Evolutionary conservation across 1,140 invertebrate species (phyloP).

Genomic region (Conopomorpha cramerella): DNA sequence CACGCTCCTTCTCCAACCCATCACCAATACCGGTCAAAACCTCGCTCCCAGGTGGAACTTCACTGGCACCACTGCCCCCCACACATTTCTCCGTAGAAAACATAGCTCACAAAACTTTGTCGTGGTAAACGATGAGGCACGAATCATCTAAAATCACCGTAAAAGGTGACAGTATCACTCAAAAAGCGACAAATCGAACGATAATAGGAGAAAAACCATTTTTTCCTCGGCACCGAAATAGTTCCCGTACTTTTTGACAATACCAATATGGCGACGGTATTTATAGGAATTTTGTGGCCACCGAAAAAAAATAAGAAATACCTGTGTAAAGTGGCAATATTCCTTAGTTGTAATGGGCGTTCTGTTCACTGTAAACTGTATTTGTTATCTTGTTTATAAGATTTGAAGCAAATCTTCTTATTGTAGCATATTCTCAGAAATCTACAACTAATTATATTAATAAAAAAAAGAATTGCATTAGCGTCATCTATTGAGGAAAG

Average conservation of each 20-base stretch:
- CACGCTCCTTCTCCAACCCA: constrained; percentile 19
- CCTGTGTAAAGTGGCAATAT: too few relatives aligned
- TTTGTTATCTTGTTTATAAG: too few relatives aligned
- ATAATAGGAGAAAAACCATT: constrained; percentile 40
- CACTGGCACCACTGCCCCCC: constrained; percentile 25
- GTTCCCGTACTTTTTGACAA: constrained; percentile 49
- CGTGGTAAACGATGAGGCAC: constrained; percentile 35
- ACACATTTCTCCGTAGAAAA: constrained; percentile 48
- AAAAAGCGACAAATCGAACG: constrained; percentile 23
- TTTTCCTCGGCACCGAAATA: constrained; percentile 42
- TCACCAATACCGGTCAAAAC: constrained; percentile 26
- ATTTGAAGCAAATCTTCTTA: too few relatives aligned
- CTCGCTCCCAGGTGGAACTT: constrained; percentile 18
- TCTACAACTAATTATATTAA: too few relatives aligned
- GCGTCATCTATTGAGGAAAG: too few relatives aligned
- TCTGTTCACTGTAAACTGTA: too few relatives aligned
- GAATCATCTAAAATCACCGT: constrained; percentile 50
- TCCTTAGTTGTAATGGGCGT: too few relatives aligned
- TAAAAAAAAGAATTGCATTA: too few relatives aligned
- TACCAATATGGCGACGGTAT: constrained; percentile 58
- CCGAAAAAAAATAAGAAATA: constrained; percentile 9
- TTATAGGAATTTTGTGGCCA: constrained; percentile 53
- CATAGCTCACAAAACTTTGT: too few relatives aligned
- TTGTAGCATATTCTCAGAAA: too few relatives aligned
- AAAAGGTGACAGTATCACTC: constrained; percentile 29